A percentile compares a stretch with the other conserved stretches of the same genome.
Conservation (phyloP, 2,888 invertebrate genomes). For the Cerastoderma edule region DNA sequence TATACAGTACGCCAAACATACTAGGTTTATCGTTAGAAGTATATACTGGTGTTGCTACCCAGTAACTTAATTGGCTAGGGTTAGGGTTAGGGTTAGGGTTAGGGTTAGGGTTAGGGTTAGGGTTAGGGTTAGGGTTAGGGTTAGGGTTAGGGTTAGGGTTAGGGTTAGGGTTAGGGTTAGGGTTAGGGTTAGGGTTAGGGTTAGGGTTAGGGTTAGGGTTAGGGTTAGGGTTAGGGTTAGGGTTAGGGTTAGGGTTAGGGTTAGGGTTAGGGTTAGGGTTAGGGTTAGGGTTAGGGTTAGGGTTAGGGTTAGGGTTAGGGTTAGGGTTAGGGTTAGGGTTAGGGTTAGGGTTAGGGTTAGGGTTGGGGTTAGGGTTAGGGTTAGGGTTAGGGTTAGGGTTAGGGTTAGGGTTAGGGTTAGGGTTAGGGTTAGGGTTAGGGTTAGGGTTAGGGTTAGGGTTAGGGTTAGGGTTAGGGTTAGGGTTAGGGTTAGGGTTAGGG, state of each 20-base stretch:
- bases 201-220: slow-evolving; percentile 59
- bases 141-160: slow-evolving; percentile 58
- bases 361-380: slow-evolving; percentile 62
- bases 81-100: no score
- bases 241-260: slow-evolving; percentile 54
- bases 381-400: slow-evolving; percentile 60
- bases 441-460: slow-evolving; percentile 48
- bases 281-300: slow-evolving; percentile 51
- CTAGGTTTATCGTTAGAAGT: no score
- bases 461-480: slow-evolving; percentile 42
- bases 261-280: slow-evolving; percentile 55
- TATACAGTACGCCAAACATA: no score
- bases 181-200: slow-evolving; percentile 64
- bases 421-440: slow-evolving; percentile 45
- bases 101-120: slow-evolving; percentile 52
- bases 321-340: slow-evolving; percentile 63
- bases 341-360: slow-evolving; percentile 64
- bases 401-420: slow-evolving; percentile 46
- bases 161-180: slow-evolving; percentile 64
- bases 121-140: slow-evolving; percentile 54
- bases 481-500: slow-evolving; percentile 47
- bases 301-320: slow-evolving; percentile 56
- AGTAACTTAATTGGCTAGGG: no score
- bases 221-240: slow-evolving; percentile 56
- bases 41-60: no score